A percentile compares a stretch with the other conserved stretches of the same genome.
Evolutionary conservation across 2,113 vertebrate genomes (phyloP).

Genomic region (Uria lomvia): DNA sequence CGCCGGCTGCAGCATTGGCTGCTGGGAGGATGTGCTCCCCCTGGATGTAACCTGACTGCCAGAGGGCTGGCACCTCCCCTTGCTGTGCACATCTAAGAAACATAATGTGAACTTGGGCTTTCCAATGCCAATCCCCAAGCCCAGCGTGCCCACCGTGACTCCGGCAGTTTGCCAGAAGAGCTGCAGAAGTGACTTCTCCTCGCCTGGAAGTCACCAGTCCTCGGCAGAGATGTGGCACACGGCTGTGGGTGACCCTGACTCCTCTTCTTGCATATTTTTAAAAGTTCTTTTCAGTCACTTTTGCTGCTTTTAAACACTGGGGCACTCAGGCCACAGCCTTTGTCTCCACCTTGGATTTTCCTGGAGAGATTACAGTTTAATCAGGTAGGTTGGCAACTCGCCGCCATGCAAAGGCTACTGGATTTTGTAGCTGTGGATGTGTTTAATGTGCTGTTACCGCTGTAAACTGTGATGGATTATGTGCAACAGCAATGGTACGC

Average conservation of each 20-base stretch:
- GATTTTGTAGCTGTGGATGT: background rate
- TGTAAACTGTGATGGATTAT: background rate
- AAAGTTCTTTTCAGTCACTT: background rate
- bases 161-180: background rate
- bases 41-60: background rate
- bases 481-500: background rate
- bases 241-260: background rate
- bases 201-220: background rate
- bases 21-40: background rate
- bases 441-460: background rate
- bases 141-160: background rate
- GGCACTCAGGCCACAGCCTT: background rate
- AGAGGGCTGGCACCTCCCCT: background rate
- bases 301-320: background rate
- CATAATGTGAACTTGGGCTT: background rate
- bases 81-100: background rate
- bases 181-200: background rate
- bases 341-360: background rate
- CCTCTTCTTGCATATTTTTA: background rate
- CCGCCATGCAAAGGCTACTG: background rate
- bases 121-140: rapidly evolving
- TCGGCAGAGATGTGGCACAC: rapidly evolving
- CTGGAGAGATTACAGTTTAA: background rate
- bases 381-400: background rate
- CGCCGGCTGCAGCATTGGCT: background rate